Evolutionary conservation across 2,113 vertebrate species (phyloP), one percentile per base, ranked within the genome.

Genomic region (Helogale parvula): DNA sequence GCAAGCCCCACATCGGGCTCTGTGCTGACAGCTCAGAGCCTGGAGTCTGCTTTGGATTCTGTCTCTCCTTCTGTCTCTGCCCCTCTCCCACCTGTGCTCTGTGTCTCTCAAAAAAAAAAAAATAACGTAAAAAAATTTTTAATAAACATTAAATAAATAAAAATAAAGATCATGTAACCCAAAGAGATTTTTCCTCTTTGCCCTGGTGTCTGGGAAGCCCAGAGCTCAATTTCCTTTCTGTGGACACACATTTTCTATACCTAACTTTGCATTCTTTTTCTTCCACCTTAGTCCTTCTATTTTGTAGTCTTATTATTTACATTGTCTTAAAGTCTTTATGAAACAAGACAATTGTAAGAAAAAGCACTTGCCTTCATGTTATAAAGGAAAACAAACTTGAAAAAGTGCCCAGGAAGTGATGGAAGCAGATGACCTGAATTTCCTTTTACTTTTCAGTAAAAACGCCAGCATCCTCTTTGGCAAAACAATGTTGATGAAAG

Each of bases 181-280:
- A 71, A 74, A 57, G 27, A 74, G 68, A 83, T 69, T 90, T 92
- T 92, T 63, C n/a, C 69, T 83, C 88, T 90, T 84, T 88, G 87
- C 38, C 0, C 21, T 86, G 52, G 47, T 76, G n/a, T 8, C 83
- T 35, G 38, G 38, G 88, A 72, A 77, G 16, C 4, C 54, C 29
- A 60, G 31, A 80, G 60, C 17, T 21, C 81, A 93, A 54, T 76
- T 85, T 52, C 66, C 57, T 50, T 69, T 65, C 23, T 2, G 66
- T 0, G 8, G n/a, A 63, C 17, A 94, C 4, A 82, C 7, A 84
- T 74, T 66, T 72, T 69, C 83, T 92, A 25, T 31, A 41, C n/a
- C 29, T 65, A 91, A 14, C 27, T 52, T 63, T 54, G 33, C 41
- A 9, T 77, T 82, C 27, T 92, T 90, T 68, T n/a, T 93, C 57